phyloP scores from a whole-genome alignment of 2,888 invertebrate genomes.

The Drosophila falleni region DNA sequence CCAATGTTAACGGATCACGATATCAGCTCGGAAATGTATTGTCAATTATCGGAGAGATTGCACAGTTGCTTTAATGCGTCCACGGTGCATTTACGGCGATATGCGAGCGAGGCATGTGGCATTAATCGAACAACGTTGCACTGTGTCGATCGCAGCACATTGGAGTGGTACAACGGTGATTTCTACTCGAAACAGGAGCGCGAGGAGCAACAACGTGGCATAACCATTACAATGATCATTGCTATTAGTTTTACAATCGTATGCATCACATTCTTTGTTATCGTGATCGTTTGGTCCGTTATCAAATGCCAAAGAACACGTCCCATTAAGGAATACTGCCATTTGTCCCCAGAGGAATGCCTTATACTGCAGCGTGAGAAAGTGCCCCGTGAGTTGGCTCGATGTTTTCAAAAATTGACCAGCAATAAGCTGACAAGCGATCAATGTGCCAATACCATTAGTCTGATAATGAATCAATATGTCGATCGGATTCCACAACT shows the following conservation, averaged over 20 bases:
- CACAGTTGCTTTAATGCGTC: slow-evolving; percentile 81
- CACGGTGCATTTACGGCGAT: slow-evolving; percentile 80
- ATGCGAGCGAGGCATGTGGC: slow-evolving; percentile 82
- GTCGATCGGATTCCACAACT: background rate
- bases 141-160: slow-evolving; percentile 76
- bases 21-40: slow-evolving; percentile 82
- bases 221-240: background rate
- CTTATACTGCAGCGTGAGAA: background rate
- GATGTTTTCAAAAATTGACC: slow-evolving; percentile 8
- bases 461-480: background rate
- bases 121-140: slow-evolving; percentile 70
- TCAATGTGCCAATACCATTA: slow-evolving; percentile 12
- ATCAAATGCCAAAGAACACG: background rate
- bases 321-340: background rate
- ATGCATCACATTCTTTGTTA: no score
- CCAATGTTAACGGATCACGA: slow-evolving; percentile 77
- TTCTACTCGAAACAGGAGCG: slow-evolving; percentile 76
- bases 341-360: background rate
- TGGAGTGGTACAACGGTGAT: slow-evolving; percentile 73
- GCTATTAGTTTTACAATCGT: rapidly evolving
- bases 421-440: slow-evolving; percentile 1
- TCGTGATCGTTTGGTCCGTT: background rate
- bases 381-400: background rate
- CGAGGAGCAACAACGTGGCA: slow-evolving; percentile 16
- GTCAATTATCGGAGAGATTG: slow-evolving; percentile 73